phyloP scores from a whole-genome alignment of 2,113 vertebrate genomes.

The Corapipo altera region DNA sequence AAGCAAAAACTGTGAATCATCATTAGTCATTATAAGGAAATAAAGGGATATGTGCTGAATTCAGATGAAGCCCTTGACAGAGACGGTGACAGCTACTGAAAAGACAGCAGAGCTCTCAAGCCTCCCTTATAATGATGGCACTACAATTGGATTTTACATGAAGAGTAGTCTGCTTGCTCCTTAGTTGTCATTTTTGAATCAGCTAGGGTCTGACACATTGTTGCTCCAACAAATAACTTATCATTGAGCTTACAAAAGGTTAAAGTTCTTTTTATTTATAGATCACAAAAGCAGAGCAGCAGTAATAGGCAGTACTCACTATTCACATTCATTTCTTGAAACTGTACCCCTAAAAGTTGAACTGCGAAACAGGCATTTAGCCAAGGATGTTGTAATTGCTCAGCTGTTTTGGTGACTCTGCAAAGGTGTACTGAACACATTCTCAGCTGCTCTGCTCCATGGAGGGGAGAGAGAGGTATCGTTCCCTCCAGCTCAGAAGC shows the following conservation, averaged over 20 bases:
- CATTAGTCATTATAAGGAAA: constrained; percentile 61
- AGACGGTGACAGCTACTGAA: constrained; percentile 30
- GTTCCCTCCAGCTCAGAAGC: not conserved
- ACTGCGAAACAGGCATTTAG: not conserved
- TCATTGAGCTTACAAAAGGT: constrained; percentile 27
- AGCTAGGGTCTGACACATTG: not conserved
- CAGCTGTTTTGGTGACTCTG: not conserved
- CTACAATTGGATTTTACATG: constrained; percentile 30
- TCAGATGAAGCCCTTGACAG: constrained; percentile 25
- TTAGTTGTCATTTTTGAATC: constrained; percentile 49
- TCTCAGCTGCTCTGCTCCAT: not conserved
- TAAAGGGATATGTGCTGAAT: constrained; percentile 30
- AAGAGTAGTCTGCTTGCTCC: not conserved
- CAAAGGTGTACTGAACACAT: not conserved
- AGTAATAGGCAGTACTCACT: not conserved
- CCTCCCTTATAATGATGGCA: not conserved
- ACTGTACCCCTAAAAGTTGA: not conserved
- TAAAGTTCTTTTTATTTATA: constrained; percentile 50
- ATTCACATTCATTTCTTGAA: not conserved
- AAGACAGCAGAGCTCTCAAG: constrained; percentile 41
- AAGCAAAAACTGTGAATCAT: constrained; percentile 36
- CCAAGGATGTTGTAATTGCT: not conserved
- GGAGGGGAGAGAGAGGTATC: not conserved
- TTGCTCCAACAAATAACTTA: constrained; percentile 50
- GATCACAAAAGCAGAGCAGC: constrained; percentile 1